Conservation (phyloP, 1,140 invertebrate genomes). For the Parapsyche elsis region DNA sequence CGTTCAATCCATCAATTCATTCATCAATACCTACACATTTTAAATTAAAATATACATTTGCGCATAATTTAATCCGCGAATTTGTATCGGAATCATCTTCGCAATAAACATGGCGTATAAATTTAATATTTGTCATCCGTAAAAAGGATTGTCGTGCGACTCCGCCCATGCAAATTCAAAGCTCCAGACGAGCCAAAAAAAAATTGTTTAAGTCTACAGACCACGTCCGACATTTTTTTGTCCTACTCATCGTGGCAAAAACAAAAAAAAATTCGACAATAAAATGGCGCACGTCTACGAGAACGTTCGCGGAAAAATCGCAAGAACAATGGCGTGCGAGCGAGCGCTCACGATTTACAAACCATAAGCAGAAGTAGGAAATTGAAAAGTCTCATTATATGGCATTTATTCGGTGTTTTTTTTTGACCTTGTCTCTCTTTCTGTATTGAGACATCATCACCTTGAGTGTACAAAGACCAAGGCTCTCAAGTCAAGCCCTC, state of each 20-base stretch:
- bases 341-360: background rate
- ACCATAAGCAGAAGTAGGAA: constrained; percentile 11
- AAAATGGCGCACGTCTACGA: background rate
- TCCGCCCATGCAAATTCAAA: constrained; percentile 33
- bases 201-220: background rate
- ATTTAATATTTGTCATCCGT: constrained; percentile 40
- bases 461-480: background rate
- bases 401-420: background rate
- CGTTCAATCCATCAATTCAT: no score
- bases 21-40: no score
- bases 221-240: background rate
- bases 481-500: background rate
- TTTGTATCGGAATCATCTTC: background rate
- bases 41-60: constrained; percentile 1
- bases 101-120: background rate
- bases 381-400: constrained; percentile 18
- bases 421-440: background rate
- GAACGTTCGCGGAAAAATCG: constrained; percentile 15
- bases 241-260: background rate
- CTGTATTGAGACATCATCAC: background rate
- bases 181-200: constrained; percentile 2
- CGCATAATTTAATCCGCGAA: background rate
- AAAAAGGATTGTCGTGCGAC: constrained; percentile 35
- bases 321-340: background rate
- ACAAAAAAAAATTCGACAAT: no score